Percentiles rank a stretch among this genome's conserved stretches.
These are phyloP conservation scores for Psilopogon haemacephalus DNA, from an alignment of 2,113 vertebrate genomes.

Conservation along the genomic window DNA sequence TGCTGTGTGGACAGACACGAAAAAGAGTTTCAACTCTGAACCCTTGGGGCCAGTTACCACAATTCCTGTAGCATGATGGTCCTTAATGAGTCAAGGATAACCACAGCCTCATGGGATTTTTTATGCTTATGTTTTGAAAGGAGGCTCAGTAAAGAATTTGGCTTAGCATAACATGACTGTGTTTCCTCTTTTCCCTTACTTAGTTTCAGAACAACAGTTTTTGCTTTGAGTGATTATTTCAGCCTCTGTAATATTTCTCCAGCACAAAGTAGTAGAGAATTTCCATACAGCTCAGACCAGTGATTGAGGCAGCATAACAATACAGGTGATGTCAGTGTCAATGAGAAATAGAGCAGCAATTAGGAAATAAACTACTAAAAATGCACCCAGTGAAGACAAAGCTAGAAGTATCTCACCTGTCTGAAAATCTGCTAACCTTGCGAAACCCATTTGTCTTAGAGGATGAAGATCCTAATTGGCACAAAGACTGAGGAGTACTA, in stretches of 20 bases:
- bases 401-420: not conserved
- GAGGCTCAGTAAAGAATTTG: conserved; percentile 32
- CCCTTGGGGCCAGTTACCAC: not conserved
- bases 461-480: not conserved
- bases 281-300: not conserved
- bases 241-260: not conserved
- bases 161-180: conserved; percentile 30
- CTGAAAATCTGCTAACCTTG: not conserved
- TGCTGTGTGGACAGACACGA: not conserved
- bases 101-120: not conserved
- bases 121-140: conserved; percentile 34
- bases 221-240: conserved; percentile 36
- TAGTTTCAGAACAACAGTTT: conserved; percentile 39
- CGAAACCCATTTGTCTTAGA: not conserved
- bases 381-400: not conserved
- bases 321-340: not conserved
- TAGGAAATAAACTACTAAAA: not conserved
- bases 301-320: not conserved
- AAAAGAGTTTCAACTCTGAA: not conserved
- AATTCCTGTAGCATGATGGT: not conserved
- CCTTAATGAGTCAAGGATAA: not conserved
- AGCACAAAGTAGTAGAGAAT: not conserved
- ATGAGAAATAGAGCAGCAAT: not conserved
- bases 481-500: not conserved
- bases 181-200: not conserved